Evolutionary conservation across 2,113 vertebrate genomes (phyloP).

Genomic region (Burhinus oedicnemus): DNA sequence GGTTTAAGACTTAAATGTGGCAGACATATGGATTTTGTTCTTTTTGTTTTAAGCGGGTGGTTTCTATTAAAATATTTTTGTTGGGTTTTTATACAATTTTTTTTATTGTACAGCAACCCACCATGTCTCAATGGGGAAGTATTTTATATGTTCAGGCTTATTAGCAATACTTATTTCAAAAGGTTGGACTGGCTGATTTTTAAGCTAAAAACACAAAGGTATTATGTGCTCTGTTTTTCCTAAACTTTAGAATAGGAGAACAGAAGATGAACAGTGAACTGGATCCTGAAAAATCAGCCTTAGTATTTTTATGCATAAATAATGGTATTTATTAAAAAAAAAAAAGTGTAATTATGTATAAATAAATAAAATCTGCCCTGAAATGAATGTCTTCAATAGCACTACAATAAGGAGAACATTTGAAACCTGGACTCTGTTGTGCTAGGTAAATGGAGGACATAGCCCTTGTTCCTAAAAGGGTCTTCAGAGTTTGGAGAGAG

Average conservation of each 20-base stretch:
- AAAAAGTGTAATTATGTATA: neutral
- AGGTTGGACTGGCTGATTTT: slow-evolving; percentile 70
- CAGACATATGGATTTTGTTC: slow-evolving; percentile 65
- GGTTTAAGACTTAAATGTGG: slow-evolving; percentile 64
- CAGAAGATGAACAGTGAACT: neutral
- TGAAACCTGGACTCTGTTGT: neutral
- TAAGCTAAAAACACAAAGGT: slow-evolving; percentile 63
- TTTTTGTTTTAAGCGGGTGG: neutral
- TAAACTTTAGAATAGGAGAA: slow-evolving; percentile 66
- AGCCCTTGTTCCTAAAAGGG: neutral
- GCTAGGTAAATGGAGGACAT: neutral
- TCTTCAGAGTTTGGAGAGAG: neutral
- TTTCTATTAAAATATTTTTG: slow-evolving; percentile 23
- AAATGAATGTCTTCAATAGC: neutral
- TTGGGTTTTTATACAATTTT: neutral
- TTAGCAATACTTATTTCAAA: slow-evolving; percentile 48
- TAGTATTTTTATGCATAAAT: neutral
- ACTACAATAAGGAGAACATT: neutral
- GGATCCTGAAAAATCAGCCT: neutral
- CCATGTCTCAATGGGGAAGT: neutral
- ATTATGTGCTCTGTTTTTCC: slow-evolving; percentile 54
- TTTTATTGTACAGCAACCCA: slow-evolving; percentile 10
- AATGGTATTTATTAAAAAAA: neutral
- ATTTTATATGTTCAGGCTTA: slow-evolving; percentile 13
- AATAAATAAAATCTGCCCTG: neutral